These are phyloP conservation scores for Macquaria ambigua DNA, from an alignment of 2,113 vertebrate species.

Conservation along the genomic window DNA sequence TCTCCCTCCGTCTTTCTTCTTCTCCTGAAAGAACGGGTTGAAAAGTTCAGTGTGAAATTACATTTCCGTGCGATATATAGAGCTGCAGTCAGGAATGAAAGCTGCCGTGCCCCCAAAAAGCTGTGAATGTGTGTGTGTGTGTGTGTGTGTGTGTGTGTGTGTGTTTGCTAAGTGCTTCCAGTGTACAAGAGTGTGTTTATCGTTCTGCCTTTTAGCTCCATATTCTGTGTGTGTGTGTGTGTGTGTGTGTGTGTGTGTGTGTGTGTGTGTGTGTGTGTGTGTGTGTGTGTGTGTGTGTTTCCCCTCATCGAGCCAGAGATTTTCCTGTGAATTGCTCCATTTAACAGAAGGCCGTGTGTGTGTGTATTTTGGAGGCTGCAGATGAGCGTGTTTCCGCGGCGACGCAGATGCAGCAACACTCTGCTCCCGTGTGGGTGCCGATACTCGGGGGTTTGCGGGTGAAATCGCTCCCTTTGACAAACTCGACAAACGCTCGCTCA, in stretches of 20 bases:
- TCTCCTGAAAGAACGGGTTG: constrained; percentile 60
- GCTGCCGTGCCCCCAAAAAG: constrained; percentile 43
- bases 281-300: constrained; percentile 27
- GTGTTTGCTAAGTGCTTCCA: constrained; percentile 48
- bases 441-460: constrained; percentile 29
- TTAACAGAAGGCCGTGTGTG: constrained; percentile 37
- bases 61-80: constrained; percentile 56
- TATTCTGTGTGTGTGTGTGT: constrained; percentile 35
- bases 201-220: constrained; percentile 60
- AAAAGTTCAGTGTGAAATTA: constrained; percentile 72
- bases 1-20: constrained; percentile 40
- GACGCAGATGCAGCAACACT: constrained; percentile 46
- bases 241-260: constrained; percentile 11
- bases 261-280: neutral
- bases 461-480: constrained; percentile 40
- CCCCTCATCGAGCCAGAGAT: constrained; percentile 29
- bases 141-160: constrained; percentile 42
- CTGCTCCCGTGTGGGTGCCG: constrained; percentile 22
- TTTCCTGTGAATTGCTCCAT: constrained; percentile 62
- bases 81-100: constrained; percentile 61
- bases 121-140: constrained; percentile 31
- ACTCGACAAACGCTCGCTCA: constrained; percentile 37
- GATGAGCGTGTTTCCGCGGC: constrained; percentile 4
- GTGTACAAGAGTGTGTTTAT: constrained; percentile 29
- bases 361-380: neutral